Conservation (phyloP, 2,797 vertebrate genomes). For the Hapalemur alaotrensis region DNA sequence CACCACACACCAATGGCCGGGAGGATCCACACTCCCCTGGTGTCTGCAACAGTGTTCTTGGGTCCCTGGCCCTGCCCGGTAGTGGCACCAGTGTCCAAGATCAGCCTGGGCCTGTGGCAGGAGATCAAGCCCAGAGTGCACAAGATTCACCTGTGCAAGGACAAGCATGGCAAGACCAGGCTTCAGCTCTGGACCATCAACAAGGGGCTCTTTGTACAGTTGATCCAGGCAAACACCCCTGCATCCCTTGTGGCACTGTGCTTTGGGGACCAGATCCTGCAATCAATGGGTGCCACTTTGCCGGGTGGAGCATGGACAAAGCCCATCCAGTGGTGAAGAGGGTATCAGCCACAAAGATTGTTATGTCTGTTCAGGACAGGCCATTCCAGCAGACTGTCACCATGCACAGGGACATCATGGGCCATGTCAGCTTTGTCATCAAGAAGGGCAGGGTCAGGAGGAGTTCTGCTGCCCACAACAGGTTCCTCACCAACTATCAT, state of each 20-base stretch:
- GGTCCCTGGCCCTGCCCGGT: background rate
- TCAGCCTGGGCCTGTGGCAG: accelerated
- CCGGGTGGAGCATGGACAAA: background rate
- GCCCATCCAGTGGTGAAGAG: background rate
- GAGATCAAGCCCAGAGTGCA: background rate
- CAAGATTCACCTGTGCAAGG: background rate
- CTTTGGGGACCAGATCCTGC: background rate
- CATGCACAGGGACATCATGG: background rate
- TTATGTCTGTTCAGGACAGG: background rate
- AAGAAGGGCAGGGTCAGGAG: background rate
- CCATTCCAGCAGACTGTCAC: background rate
- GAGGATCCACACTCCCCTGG: background rate
- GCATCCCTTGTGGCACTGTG: background rate
- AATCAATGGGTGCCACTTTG: background rate
- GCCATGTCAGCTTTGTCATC: background rate
- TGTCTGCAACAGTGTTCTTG: background rate
- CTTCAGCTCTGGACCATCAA: background rate
- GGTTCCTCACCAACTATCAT: background rate
- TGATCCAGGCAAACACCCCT: background rate
- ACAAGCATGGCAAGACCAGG: background rate
- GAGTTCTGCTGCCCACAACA: background rate
- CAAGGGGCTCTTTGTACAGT: background rate
- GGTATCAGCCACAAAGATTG: background rate
- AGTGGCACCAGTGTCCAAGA: background rate
- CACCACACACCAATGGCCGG: background rate